phyloP scores from a whole-genome alignment of 2,113 vertebrate genomes.

The Aegotheles bennettii region DNA sequence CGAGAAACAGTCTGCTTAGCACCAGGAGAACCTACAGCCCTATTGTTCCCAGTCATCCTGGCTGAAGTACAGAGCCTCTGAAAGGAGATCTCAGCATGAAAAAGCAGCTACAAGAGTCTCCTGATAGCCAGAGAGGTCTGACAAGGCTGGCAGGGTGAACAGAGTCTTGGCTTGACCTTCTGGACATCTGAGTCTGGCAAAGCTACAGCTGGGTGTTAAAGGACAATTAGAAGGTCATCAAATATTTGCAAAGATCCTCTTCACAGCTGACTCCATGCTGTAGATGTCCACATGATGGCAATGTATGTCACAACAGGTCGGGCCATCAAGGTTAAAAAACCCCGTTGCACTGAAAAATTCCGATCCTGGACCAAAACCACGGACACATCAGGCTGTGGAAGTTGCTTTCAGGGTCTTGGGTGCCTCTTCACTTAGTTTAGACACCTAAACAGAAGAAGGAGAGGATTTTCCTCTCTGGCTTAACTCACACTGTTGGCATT shows the following conservation, averaged over 20 bases:
- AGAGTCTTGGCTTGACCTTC: neutral
- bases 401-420: neutral
- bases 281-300: neutral
- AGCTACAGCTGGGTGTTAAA: neutral
- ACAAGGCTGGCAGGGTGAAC: neutral
- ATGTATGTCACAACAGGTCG: neutral
- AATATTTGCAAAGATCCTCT: neutral
- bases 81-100: neutral
- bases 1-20: neutral
- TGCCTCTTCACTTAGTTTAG: neutral
- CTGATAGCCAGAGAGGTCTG: neutral
- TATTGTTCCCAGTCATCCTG: neutral
- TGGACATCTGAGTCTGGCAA: neutral
- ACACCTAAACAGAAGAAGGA: neutral
- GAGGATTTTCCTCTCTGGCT: neutral
- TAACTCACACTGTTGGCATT: neutral
- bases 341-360: neutral
- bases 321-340: no score
- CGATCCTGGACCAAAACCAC: accelerated
- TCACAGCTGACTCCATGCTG: accelerated
- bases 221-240: neutral
- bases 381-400: neutral
- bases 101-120: neutral
- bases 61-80: neutral
- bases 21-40: neutral